A percentile compares a stretch with the other conserved stretches of the same genome.
These are phyloP conservation scores for Boloria selene DNA, from an alignment of 2,888 invertebrate genomes.

Conservation along the genomic window DNA sequence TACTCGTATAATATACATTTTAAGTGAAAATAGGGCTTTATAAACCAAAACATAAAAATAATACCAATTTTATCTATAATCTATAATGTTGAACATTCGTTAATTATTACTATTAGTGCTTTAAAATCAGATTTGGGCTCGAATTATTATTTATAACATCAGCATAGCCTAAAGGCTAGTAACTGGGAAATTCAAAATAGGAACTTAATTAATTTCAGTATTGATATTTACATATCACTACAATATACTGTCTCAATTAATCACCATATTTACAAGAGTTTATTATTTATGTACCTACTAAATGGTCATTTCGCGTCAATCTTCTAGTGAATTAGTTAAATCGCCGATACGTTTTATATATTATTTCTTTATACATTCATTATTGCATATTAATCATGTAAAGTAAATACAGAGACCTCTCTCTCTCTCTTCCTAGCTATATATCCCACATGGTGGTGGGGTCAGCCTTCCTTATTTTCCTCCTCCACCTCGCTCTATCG, in stretches of 20 bases:
- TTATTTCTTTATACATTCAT: too few relatives aligned
- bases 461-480: too few relatives aligned
- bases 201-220: constrained; percentile 19
- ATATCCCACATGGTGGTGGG: too few relatives aligned
- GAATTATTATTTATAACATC: constrained; percentile 10
- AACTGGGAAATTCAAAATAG: constrained; percentile 16
- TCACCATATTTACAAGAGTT: not conserved
- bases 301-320: not conserved
- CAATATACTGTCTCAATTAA: constrained; percentile 15
- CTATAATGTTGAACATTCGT: not conserved
- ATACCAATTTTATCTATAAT: not conserved
- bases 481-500: too few relatives aligned
- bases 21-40: too few relatives aligned
- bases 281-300: not conserved
- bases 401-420: too few relatives aligned
- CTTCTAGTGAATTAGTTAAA: not conserved
- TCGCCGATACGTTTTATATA: not conserved
- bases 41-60: not conserved
- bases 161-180: constrained; percentile 15
- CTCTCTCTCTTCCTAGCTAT: too few relatives aligned
- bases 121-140: constrained; percentile 8
- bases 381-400: too few relatives aligned
- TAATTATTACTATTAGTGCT: not conserved
- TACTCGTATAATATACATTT: not conserved
- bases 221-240: constrained; percentile 24